phyloP scores from a whole-genome alignment of 2,797 vertebrate species.

The Hydrophis major region DNA sequence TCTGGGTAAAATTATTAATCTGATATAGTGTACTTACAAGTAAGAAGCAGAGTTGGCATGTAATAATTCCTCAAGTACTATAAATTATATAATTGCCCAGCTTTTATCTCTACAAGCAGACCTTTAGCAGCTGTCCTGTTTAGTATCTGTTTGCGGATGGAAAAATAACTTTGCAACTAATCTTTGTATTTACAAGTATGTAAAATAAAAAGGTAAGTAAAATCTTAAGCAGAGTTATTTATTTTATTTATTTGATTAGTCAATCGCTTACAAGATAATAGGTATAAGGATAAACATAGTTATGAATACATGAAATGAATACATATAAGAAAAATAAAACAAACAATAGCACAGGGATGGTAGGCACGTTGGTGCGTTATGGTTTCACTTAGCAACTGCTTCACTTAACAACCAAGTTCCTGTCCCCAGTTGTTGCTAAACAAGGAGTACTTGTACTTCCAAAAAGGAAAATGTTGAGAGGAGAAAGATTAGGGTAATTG shows the following conservation, averaged over 20 bases:
- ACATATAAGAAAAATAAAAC: too few relatives aligned
- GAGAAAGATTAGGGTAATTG: neutral
- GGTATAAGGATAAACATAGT: too few relatives aligned
- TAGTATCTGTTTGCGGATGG: neutral
- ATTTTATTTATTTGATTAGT: too few relatives aligned
- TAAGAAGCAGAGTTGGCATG: neutral
- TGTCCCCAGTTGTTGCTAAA: neutral
- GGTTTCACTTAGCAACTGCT: neutral
- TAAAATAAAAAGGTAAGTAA: neutral
- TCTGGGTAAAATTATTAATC: neutral
- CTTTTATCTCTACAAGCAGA: neutral
- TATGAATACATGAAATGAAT: too few relatives aligned
- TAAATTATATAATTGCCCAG: neutral
- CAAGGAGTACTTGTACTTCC: neutral
- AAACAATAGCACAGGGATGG: too few relatives aligned
- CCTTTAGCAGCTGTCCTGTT: neutral
- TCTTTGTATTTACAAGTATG: neutral
- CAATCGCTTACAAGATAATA: too few relatives aligned
- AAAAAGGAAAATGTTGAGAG: neutral
- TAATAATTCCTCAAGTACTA: neutral
- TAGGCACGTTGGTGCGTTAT: too few relatives aligned
- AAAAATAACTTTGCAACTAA: neutral
- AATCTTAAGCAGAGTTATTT: neutral
- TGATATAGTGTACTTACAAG: neutral
- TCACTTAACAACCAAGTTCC: neutral